phyloP scores from a whole-genome alignment of 1,140 invertebrate genomes.

The Acromyrmex heyeri region DNA sequence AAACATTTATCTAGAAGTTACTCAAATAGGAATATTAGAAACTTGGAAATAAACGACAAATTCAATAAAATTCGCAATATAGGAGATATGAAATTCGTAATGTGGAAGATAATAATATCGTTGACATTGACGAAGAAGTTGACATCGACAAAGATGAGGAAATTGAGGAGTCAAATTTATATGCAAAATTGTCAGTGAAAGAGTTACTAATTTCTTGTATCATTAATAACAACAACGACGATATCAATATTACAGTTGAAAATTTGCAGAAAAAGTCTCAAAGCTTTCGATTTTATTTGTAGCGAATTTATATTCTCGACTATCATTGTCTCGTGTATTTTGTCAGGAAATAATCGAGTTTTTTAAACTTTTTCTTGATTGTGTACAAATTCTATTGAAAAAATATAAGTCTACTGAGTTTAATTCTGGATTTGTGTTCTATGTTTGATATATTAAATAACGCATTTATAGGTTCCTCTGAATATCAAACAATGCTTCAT shows the following conservation, averaged over 20 bases:
- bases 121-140: too few species aligned
- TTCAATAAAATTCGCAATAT: not conserved
- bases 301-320: conserved; percentile 15
- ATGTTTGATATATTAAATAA: conserved; percentile 29
- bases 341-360: conserved; percentile 15
- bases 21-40: not conserved
- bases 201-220: not conserved
- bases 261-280: conserved; percentile 13
- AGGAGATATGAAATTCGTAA: not conserved
- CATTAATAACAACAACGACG: not conserved
- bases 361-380: not conserved
- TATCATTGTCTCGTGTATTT: not conserved
- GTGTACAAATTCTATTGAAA: not conserved
- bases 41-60: not conserved
- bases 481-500: conserved; percentile 24
- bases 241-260: not conserved
- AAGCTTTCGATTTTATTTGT: conserved; percentile 6
- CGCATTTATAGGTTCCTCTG: not conserved
- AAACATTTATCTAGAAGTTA: conserved; percentile 21
- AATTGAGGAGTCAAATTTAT: too few species aligned
- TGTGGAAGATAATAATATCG: too few species aligned
- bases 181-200: too few species aligned
- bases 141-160: too few species aligned
- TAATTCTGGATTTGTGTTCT: not conserved
- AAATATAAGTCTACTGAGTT: not conserved